A percentile compares a stretch with the other conserved stretches of the same genome.
These are phyloP conservation scores for Agrochola lota DNA, from an alignment of 2,888 invertebrate species.

Conservation along the genomic window DNA sequence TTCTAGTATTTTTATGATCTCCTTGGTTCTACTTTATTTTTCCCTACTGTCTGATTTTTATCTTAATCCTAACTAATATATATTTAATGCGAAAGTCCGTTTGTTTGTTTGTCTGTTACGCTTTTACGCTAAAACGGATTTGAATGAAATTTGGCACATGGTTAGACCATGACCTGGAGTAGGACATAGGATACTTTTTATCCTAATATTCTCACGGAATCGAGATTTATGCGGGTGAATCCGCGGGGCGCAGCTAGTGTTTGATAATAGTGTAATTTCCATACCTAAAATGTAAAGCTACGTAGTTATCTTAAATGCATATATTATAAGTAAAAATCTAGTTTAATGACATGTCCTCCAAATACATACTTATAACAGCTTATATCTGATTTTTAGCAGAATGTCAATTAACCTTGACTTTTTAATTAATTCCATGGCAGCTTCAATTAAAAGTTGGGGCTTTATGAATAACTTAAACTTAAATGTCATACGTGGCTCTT, in stretches of 20 bases:
- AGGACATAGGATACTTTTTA: too few species aligned
- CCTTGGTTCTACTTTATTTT: conserved; percentile 36
- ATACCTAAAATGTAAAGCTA: conserved; percentile 19
- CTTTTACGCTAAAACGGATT: too few species aligned
- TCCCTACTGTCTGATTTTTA: conserved; percentile 5
- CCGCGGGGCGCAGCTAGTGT: not conserved
- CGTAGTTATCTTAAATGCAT: not conserved
- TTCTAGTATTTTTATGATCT: not conserved
- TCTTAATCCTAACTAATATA: too few species aligned
- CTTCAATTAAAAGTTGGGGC: conserved; percentile 26
- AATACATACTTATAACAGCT: not conserved
- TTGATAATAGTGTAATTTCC: conserved; percentile 28
- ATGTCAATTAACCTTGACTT: not conserved
- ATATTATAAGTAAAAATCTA: not conserved
- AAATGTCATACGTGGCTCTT: not conserved
- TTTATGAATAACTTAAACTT: conserved; percentile 23
- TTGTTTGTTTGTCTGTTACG: too few species aligned
- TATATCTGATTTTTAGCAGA: not conserved
- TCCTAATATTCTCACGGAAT: too few species aligned
- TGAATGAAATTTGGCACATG: too few species aligned
- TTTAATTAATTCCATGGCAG: not conserved
- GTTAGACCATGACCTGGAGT: too few species aligned
- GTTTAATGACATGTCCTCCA: not conserved
- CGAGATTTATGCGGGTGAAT: too few species aligned
- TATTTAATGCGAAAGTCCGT: too few species aligned